Evolutionary conservation across 2,113 vertebrate genomes (phyloP), one percentile per base, ranked within the genome.

Genomic region (Etheostoma spectabile): DNA sequence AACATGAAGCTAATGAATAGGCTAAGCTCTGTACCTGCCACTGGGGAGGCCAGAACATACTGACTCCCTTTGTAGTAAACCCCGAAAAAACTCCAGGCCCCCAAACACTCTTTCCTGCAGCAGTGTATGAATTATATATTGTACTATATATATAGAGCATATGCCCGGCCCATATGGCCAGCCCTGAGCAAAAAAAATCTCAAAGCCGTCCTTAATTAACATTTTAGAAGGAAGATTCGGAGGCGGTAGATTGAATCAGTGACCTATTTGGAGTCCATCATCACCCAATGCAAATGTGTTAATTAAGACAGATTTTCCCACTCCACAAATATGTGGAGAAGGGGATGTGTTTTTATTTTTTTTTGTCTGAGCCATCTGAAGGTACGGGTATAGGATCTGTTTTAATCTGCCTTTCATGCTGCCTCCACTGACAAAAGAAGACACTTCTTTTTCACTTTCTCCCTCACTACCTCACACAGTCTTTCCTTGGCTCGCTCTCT

Each of bases 261-360:
- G 95, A 95, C 95, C 94, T 95, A 95, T 94, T 95, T 96, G 95
- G 92, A 94, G 92, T 94, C 93, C 92, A 89, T 93, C 92, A 90
- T 94, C 89, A 90, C 94, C 92, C 93, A 90, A 94, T 95, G 94
- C 93, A 95, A 95, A 95, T 93, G 93, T 95, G 94, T 92, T 95
- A 95, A 95, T 95, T 95, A 93, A 93, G 92, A 95, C 93, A 95
- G 93, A 93, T 95, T 95, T 94, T 91, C 81, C 91, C 73, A 71
- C 91, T 89, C 90, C 78, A 79, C 87, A 93, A 91, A 93, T 93
- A 92, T 91, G 80, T 81, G 81, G 79, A 84, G 69, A 62, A 78
- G 79, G 57, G 80, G 42, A 88, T 74, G 73, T 33, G 46, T 93
- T 86, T 86, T 60, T 77, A 71, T 80, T 70, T 91, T 70, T 91